Conservation (phyloP, 2,113 vertebrate genomes). For the Notarius lentiginosus region DNA sequence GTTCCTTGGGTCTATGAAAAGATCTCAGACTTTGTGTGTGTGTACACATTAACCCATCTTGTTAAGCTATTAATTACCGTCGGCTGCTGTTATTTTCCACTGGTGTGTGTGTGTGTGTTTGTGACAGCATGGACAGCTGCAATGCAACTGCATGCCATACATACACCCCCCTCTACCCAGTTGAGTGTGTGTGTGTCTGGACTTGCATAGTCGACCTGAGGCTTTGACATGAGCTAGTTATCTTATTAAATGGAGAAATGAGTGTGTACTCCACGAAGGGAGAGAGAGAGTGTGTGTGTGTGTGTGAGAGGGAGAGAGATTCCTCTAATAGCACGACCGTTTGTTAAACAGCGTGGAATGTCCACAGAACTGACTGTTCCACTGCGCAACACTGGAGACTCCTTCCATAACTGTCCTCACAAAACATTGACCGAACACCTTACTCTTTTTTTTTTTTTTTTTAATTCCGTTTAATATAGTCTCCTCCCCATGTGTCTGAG, state of each 20-base stretch:
- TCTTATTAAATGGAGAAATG: constrained; percentile 6
- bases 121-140: constrained; percentile 62
- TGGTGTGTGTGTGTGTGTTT: constrained; percentile 33
- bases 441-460: not conserved
- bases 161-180: not conserved
- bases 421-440: not conserved
- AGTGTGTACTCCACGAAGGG: not conserved
- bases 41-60: constrained; percentile 56
- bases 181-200: not conserved
- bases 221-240: constrained; percentile 34
- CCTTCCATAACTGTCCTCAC: not conserved
- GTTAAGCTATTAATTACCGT: constrained; percentile 64
- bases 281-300: not conserved
- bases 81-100: constrained; percentile 41
- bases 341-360: not conserved
- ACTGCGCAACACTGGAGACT: not conserved
- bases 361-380: not conserved
- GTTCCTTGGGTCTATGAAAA: not conserved
- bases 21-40: constrained; percentile 4
- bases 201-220: not conserved
- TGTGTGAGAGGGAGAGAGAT: not conserved
- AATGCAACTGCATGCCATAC: constrained; percentile 51
- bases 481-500: not conserved
- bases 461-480: not conserved
- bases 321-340: not conserved